phyloP scores from a whole-genome alignment of 2,797 vertebrate species.

The Mus spretus region DNA sequence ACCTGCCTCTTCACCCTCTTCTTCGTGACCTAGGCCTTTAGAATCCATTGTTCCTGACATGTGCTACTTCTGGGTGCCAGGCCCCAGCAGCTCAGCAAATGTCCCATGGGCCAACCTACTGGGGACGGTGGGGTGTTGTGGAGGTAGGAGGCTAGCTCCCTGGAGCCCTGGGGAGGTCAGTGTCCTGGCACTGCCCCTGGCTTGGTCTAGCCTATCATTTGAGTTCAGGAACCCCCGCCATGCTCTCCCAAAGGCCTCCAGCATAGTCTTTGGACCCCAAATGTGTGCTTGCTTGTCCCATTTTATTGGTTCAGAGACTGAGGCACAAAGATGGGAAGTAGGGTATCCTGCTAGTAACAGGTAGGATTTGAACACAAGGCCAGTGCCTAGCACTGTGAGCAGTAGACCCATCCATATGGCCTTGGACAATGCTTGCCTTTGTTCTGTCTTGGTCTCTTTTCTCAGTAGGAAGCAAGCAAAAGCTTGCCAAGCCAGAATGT shows the following conservation, averaged over 20 bases:
- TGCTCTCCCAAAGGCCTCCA: background rate
- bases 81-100: background rate
- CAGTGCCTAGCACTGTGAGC: background rate
- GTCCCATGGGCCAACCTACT: no score
- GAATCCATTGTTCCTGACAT: background rate
- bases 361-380: background rate
- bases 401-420: background rate
- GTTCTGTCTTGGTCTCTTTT: background rate
- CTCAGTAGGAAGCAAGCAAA: background rate
- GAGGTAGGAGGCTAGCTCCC: background rate
- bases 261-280: background rate
- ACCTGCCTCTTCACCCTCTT: background rate
- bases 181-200: background rate
- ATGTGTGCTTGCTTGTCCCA: fast-evolving
- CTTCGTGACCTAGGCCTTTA: background rate
- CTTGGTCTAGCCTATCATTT: background rate
- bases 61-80: background rate
- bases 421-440: background rate
- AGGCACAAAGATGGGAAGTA: background rate
- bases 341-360: background rate
- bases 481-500: background rate
- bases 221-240: background rate
- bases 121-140: background rate
- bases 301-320: background rate
- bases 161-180: background rate